Base-by-base conservation (phyloP, 2,113 vertebrate species). In the Lamprologus sp. region DNA sequence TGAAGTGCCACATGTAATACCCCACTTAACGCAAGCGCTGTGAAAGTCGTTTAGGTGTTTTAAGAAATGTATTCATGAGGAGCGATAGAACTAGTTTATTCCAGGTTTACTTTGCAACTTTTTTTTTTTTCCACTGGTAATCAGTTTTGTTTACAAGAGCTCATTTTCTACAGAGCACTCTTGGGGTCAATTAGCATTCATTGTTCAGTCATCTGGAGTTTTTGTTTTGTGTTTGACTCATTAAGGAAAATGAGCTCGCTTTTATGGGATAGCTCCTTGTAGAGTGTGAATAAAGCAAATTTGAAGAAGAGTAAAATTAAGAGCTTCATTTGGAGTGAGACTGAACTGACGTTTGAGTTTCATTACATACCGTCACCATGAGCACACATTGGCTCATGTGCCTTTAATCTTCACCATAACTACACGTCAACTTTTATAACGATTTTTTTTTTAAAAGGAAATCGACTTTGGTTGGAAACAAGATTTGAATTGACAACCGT, bases 121-220 rank as follows among this genome's bases (percentile, higher is more conserved):
- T 82, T 79, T 23, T 88, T 90, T 79, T 45, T 47, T 1, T 0
- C 45, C 45, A 68, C 37, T 79, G 58, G 87, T 87, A 88, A 93
- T 93, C 89, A 73, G 49, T 92, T 93, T 92, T 91, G 90, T 92
- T 90, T 94, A 92, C 86, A 91, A 83, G 58, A 86, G 77, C 93
- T 90, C 82, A 81, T 95, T 95, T 93, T 89, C 82, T 65, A 23
- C 82, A 63, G 49, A 23, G 80, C 73, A 19, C 92, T 89, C 90
- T 60, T 4, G 35, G 87, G 92, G 56, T 84, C 23, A 4, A 85
- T 94, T 89, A 88, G 80, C 88, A 86, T 94, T 92, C 63, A 79
- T 88, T 93, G 88, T 85, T 88, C 68, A 92, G 79, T 81, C 58
- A 58, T 85, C n/a, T 73, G 82, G 55, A 79, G 75, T 77, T 92